Evolutionary conservation across 2,888 invertebrate genomes (phyloP), one percentile per base, ranked within the genome.

Genomic region (Tiliacea citrago): DNA sequence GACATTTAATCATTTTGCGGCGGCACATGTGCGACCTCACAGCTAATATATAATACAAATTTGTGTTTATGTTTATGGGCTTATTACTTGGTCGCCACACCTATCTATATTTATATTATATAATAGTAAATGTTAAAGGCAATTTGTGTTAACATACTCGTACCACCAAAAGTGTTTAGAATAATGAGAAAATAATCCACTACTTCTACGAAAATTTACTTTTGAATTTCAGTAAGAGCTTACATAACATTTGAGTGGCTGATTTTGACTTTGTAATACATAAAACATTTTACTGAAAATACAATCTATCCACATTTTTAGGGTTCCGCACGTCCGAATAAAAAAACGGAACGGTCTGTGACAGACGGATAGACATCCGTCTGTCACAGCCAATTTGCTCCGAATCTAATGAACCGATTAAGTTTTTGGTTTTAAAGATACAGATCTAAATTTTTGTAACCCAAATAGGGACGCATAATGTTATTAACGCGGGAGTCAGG

Each of bases 1-100:
- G 71, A 75, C 55, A 72, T 83, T 79, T 81, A 83, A 83, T 83
- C 83, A 83, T 75, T 62, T 83, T 35, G 74, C 74, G 74, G 63
- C 51, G 71, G 45, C 65, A 60, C 61, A 57, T 68, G 53, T 58
- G 60, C 24, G 74, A 62, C 74, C 70, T 79, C 55, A 49, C 29
- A 39, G n/a, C 58, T 77, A 49, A 78, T 63, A 82, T 67, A 53
- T 73, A 62, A 73, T 63, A 83, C 69, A 71, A 68, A 29, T 68
- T 61, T 45, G 60, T 83, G 45, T 68, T 67, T 77, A 62, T 68
- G 62, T 78, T 24, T 18, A 9, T 16, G 12, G 42, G n/a, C 58
- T 60, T 82, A 53, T 61, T 77, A 80, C 77, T 57, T 68, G 60
- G 51, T 47, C 21, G 39, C 47, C 3, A 57, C 18, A 39, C 4